Evolutionary conservation across 2,797 vertebrate species (phyloP).

Genomic region (Hippopotamyrus pictus): DNA sequence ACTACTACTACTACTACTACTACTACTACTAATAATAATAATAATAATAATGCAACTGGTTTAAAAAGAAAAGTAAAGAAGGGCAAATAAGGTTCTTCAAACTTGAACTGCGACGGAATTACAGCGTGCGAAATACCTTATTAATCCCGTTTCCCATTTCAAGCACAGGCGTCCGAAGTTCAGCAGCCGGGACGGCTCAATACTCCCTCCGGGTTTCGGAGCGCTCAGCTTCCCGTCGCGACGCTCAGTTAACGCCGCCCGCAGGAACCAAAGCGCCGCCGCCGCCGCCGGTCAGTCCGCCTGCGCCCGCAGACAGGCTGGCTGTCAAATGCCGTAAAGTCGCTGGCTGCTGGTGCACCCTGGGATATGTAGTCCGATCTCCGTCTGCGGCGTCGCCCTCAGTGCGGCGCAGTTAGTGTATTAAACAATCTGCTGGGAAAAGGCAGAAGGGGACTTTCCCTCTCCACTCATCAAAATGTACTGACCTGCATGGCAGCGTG

Average conservation of each 20-base stretch:
- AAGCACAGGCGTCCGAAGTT: background rate
- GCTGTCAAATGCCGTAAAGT: conserved; percentile 24
- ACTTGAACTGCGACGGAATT: background rate
- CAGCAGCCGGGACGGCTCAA: background rate
- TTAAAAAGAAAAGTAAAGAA: conserved; percentile 12
- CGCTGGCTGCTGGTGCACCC: conserved; percentile 24
- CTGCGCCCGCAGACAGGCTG: background rate
- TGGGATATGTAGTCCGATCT: conserved; percentile 54
- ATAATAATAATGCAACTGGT: background rate
- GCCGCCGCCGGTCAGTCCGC: background rate
- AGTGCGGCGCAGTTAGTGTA: background rate
- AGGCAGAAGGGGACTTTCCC: background rate
- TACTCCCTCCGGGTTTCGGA: background rate
- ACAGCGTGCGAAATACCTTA: conserved; percentile 51
- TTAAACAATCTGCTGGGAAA: background rate
- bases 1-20: background rate
- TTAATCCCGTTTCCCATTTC: conserved; percentile 69
- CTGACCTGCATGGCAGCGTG: background rate
- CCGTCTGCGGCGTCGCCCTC: background rate
- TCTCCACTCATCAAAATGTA: background rate
- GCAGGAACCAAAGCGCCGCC: background rate
- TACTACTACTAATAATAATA: background rate
- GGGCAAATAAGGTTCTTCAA: background rate
- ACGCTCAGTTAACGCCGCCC: background rate
- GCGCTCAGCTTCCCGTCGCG: background rate